phyloP scores from a whole-genome alignment of 2,888 invertebrate genomes.

The Eugnorisma glareosa region DNA sequence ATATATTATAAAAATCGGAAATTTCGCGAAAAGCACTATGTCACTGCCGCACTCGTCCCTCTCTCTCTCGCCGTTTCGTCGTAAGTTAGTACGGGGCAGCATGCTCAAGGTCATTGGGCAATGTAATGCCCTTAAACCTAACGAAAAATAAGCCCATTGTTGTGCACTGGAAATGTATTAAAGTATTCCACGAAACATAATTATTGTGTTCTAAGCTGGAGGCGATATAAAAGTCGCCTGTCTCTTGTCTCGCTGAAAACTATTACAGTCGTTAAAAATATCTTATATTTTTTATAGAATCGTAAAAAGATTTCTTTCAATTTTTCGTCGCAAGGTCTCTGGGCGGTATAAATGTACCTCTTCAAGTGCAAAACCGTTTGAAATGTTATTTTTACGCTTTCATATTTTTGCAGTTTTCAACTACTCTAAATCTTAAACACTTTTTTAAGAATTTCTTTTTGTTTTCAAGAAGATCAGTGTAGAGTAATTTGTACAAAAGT shows the following conservation, averaged over 20 bases:
- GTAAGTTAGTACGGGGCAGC: too few relatives aligned
- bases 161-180: background rate
- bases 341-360: constrained; percentile 32
- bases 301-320: constrained; percentile 36
- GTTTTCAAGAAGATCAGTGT: background rate
- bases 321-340: constrained; percentile 40
- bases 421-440: constrained; percentile 17
- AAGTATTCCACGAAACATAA: background rate
- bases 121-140: too few relatives aligned
- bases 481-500: background rate
- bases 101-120: too few relatives aligned
- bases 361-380: constrained; percentile 35
- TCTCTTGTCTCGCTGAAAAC: constrained; percentile 27
- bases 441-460: constrained; percentile 4
- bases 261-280: constrained; percentile 46
- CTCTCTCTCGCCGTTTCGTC: too few relatives aligned
- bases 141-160: background rate
- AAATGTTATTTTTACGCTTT: constrained; percentile 42
- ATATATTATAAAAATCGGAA: too few relatives aligned
- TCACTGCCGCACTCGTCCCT: too few relatives aligned
- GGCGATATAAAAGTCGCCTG: constrained; percentile 21
- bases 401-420: constrained; percentile 36
- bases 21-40: too few relatives aligned
- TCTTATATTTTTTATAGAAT: constrained; percentile 44
- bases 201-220: background rate